phyloP scores from a whole-genome alignment of 2,113 vertebrate species.

The Corydoras maculifer region DNA sequence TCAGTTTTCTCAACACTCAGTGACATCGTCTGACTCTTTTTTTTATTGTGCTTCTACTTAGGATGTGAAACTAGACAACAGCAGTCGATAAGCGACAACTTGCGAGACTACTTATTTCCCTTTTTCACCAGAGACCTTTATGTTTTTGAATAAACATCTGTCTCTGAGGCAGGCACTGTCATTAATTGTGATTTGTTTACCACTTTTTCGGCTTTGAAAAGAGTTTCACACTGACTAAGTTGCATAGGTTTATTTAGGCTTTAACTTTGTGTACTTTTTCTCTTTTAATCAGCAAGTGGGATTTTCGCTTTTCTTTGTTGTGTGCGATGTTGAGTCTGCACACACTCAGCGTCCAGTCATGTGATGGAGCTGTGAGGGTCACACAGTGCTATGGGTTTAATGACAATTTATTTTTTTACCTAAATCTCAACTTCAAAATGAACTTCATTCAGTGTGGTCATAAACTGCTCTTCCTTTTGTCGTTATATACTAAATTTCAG shows the following conservation, averaged over 20 bases:
- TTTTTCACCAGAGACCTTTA: conserved; percentile 1
- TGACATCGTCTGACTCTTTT: too few relatives aligned
- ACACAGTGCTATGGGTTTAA: neutral
- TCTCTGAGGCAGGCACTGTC: conserved; percentile 8
- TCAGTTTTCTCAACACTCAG: too few relatives aligned
- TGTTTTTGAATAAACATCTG: neutral
- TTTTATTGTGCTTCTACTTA: too few relatives aligned
- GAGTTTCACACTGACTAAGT: conserved; percentile 28
- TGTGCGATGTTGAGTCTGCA: neutral
- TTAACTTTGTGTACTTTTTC: conserved; percentile 1
- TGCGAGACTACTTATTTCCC: neutral
- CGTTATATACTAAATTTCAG: neutral
- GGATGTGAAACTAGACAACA: too few relatives aligned
- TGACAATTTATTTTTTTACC: neutral
- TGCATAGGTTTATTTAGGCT: conserved; percentile 11
- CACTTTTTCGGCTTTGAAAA: conserved; percentile 3
- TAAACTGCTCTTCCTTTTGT: neutral
- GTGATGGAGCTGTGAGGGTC: neutral
- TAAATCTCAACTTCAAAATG: too few relatives aligned
- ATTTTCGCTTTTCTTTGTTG: conserved; percentile 4
- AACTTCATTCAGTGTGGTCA: too few relatives aligned
- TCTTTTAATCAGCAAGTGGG: neutral
- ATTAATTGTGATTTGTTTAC: conserved; percentile 31
- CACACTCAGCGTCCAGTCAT: conserved; percentile 8
- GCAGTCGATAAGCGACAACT: neutral